Conservation (phyloP, 1,140 invertebrate genomes). For the Venturia canescens region DNA sequence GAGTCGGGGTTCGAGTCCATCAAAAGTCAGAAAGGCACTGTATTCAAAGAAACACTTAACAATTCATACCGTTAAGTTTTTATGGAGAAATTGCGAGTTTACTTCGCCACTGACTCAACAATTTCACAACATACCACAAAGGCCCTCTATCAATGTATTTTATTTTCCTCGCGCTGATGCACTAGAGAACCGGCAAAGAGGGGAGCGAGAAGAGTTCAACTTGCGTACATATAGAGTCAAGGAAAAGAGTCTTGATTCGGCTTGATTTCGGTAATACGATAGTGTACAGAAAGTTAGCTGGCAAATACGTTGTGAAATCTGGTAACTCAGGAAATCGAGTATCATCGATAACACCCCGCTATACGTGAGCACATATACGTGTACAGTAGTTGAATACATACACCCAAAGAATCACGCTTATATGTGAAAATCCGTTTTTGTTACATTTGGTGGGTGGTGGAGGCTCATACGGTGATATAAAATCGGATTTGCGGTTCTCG, state of each 20-base stretch:
- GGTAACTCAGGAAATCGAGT: conserved; percentile 24
- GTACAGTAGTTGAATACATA: neutral
- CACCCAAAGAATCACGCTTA: conserved; percentile 4
- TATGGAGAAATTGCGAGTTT: no score
- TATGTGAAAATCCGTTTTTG: conserved; percentile 28
- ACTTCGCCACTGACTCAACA: no score
- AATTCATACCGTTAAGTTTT: no score
- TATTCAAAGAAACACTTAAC: no score
- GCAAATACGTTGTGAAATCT: conserved; percentile 21
- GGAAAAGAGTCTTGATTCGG: neutral
- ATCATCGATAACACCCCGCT: neutral
- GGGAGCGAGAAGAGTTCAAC: neutral
- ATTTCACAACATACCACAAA: no score
- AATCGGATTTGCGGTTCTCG: conserved; percentile 36
- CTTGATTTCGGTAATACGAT: neutral
- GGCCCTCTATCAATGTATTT: no score
- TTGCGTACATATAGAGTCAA: no score
- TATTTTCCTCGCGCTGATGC: no score
- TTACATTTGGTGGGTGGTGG: conserved; percentile 14
- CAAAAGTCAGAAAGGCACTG: no score
- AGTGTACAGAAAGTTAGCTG: conserved; percentile 10
- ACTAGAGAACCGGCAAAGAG: no score
- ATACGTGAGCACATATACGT: neutral
- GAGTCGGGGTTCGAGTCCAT: no score
- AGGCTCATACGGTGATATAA: conserved; percentile 12